Base-by-base conservation (phyloP, 2,888 invertebrate species). In the Polyommatus icarus region DNA sequence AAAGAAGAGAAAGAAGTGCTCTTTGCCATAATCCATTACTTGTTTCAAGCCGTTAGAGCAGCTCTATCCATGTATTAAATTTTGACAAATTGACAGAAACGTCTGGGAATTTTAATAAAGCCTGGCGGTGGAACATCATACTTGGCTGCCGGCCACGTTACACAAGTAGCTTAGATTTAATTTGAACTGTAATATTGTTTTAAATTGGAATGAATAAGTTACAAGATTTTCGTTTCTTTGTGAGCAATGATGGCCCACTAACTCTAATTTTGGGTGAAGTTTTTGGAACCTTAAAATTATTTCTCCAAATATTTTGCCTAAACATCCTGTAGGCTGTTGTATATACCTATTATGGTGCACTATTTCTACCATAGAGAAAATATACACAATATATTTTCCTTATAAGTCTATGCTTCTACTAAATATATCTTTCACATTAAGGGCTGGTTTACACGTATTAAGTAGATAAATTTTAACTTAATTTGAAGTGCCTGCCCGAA, bases 11-110 rank as follows among this genome's bases (percentile, higher is more conserved):
- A 54, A 18, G 4, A 54, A 18, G 54, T 18, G n/a, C n/a, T n/a
- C n/a, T n/a, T 18, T 54, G 54, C 54, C 54, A 20, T 73, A 20
- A 20, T 73, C 46, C 46, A 40, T 73, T 73, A 15, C 73, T 20
- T 73, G 73, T 73, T 40, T 46, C 24, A 40, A 24, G 46, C 46
- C 7, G 75, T 54, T 54, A 54, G 54, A 54, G 54, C 54, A 15
- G 18, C 54, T 54, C 54, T 54, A 54, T 54, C 40, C 6, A 50
- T 54, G 50, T 75, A 75, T 75, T 54, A 75, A 75, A 75, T 54
- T 12, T 75, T 75, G 75, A 75, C 75, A 75, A 75, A 75, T 75
- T 75, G 75, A 50, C 75, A 18, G 54, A 75, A 75, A 75, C 54
- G 54, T 54, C 54, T 75, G 50, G 50, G 75, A 46, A 73, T 75